Evolutionary conservation across 2,113 vertebrate species (phyloP).

Genomic region (Pterophyllum scalare): DNA sequence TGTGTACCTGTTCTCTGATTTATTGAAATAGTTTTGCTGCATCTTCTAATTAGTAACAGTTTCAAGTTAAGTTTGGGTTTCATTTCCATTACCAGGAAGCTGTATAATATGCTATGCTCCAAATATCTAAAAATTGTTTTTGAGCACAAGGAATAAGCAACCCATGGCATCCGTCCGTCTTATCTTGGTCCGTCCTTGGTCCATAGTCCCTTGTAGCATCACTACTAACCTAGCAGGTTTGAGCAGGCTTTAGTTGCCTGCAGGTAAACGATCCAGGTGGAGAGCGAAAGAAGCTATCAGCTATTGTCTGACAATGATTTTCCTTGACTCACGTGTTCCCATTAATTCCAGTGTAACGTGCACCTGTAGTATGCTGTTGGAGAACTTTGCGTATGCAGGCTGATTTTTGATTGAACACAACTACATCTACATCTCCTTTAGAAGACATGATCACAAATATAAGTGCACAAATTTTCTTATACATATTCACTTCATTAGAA

Average conservation of each 20-base stretch:
- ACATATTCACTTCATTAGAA: not conserved
- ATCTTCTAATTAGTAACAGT: not conserved
- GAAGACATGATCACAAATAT: not conserved
- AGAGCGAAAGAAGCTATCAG: not conserved
- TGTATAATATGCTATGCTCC: too few species aligned
- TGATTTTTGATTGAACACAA: not conserved
- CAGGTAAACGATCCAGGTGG: not conserved
- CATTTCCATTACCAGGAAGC: not conserved
- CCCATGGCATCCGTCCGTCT: too few species aligned
- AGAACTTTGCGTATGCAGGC: not conserved
- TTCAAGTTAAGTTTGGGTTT: not conserved
- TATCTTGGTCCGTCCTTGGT: too few species aligned
- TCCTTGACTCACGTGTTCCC: not conserved
- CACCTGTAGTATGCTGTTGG: not conserved
- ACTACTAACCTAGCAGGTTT: not conserved
- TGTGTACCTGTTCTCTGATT: constrained; percentile 21
- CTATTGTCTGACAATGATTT: not conserved
- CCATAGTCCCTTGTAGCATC: not conserved
- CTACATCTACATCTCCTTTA: not conserved
- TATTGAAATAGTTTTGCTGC: not conserved
- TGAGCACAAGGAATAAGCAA: too few species aligned
- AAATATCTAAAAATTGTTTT: too few species aligned
- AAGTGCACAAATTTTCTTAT: not conserved
- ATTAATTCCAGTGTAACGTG: not conserved
- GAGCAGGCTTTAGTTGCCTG: not conserved